Conservation (phyloP, 2,888 invertebrate species). For the Exephanes ischioxanthus region DNA sequence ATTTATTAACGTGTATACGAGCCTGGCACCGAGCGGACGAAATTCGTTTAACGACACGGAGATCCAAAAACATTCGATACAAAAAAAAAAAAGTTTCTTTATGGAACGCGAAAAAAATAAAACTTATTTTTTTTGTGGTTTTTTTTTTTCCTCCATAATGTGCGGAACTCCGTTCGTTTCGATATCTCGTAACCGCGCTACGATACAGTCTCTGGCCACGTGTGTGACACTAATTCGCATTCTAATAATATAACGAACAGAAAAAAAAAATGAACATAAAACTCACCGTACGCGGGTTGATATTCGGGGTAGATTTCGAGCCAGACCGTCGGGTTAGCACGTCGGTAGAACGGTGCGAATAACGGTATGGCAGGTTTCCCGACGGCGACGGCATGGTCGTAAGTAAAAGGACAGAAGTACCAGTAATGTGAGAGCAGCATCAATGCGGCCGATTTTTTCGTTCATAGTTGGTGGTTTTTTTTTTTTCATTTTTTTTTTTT, state of each 20-base stretch:
- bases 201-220: constrained; percentile 30
- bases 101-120: constrained; percentile 12
- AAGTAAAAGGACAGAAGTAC: constrained; percentile 84
- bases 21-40: constrained; percentile 72
- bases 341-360: constrained; percentile 73
- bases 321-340: constrained; percentile 79
- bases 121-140: neutral
- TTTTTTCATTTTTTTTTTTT: constrained; percentile 69
- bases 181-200: constrained; percentile 52
- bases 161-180: constrained; percentile 39
- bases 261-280: constrained; percentile 66
- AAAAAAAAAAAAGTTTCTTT: neutral
- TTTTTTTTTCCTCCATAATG: neutral
- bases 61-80: constrained; percentile 40
- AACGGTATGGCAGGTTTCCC: constrained; percentile 67
- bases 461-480: constrained; percentile 60
- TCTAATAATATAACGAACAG: constrained; percentile 60
- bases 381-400: constrained; percentile 77
- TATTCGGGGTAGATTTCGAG: constrained; percentile 80
- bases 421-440: constrained; percentile 84
- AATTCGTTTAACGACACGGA: constrained; percentile 63
- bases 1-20: constrained; percentile 73
- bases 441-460: constrained; percentile 76
- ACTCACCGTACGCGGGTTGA: constrained; percentile 84
- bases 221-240: constrained; percentile 55